phyloP scores from a whole-genome alignment of 2,113 vertebrate genomes.

The Oreocharis arfaki region DNA sequence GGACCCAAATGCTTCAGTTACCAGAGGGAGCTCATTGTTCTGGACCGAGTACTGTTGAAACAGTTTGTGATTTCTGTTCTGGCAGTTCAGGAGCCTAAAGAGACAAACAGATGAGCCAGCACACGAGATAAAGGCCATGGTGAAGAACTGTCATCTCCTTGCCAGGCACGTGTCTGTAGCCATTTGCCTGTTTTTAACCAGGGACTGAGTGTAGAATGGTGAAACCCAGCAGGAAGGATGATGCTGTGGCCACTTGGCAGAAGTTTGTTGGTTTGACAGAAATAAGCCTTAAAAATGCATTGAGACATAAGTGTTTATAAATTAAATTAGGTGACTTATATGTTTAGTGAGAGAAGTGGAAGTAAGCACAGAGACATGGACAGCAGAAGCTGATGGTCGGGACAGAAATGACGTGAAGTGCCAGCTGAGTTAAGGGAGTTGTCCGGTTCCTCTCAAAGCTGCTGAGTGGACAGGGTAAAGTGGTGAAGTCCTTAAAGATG shows the following conservation, averaged over 20 bases:
- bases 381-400: not conserved
- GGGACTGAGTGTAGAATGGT: not conserved
- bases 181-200: constrained; percentile 3
- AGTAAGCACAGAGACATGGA: fast-evolving
- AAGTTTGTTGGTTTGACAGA: not conserved
- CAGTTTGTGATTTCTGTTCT: constrained; percentile 8
- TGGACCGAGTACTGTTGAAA: not conserved
- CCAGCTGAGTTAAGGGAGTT: not conserved
- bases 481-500: not conserved
- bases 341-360: not conserved
- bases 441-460: not conserved
- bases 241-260: not conserved
- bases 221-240: not conserved
- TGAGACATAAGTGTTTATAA: not conserved
- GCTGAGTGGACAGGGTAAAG: not conserved
- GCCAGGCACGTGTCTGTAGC: not conserved
- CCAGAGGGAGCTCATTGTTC: not conserved
- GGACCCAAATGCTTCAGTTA: not conserved
- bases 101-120: constrained; percentile 36
- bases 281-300: not conserved
- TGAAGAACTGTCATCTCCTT: constrained; percentile 7
- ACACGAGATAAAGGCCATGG: not conserved
- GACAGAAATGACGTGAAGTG: not conserved
- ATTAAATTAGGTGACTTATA: not conserved
- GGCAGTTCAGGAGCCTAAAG: constrained; percentile 9